These are phyloP conservation scores for Rhinatrema bivittatum DNA, from an alignment of 2,797 vertebrate genomes.

Conservation along the genomic window DNA sequence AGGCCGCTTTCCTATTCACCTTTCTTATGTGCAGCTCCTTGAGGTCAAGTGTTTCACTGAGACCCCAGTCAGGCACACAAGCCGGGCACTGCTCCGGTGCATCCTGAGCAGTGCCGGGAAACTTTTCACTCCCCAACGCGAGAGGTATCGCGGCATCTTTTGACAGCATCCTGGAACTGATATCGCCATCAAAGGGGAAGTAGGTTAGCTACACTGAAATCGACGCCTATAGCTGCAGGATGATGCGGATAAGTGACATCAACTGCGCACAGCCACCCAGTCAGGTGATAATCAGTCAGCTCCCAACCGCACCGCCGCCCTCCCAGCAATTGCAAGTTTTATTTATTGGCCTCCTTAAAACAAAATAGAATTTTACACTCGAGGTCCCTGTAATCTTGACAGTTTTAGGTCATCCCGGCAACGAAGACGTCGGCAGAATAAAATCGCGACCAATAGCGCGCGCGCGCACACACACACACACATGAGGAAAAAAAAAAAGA, in stretches of 20 bases:
- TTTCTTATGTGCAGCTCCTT: not conserved
- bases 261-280: conserved; percentile 1
- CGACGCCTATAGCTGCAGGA: conserved; percentile 4
- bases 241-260: conserved; percentile 1
- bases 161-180: not conserved
- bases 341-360: not conserved
- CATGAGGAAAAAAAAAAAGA: too few species aligned
- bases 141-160: not conserved
- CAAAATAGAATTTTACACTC: not conserved
- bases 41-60: not conserved
- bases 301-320: not conserved
- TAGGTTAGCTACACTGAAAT: not conserved
- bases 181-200: not conserved
- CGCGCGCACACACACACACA: too few species aligned
- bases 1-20: not conserved
- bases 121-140: not conserved
- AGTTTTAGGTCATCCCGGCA: not conserved
- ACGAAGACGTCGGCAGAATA: not conserved
- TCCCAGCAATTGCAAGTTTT: conserved; percentile 2
- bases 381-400: not conserved
- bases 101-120: not conserved
- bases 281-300: not conserved
- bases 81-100: not conserved
- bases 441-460: too few species aligned
- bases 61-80: not conserved